Evolutionary conservation across 2,888 invertebrate genomes (phyloP), one percentile per base, ranked within the genome.

Genomic region (Litoditis marina): DNA sequence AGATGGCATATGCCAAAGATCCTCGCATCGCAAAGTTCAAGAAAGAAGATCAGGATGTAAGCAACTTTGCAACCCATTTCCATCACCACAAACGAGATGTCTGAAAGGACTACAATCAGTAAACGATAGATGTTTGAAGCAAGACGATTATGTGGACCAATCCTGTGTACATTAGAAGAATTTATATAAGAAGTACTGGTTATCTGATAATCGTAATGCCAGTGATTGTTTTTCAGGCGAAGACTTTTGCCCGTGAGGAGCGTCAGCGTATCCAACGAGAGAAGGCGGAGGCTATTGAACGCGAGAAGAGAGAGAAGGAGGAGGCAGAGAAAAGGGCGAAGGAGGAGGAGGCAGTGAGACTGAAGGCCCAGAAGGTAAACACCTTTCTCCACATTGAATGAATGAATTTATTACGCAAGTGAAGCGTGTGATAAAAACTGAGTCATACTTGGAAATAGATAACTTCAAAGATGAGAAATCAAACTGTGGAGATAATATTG

Each of bases 1-100:
- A 99, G 83, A 87, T 91, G 83, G 93, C 95, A 0, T 96, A 96
- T 84, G 88, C 90, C 72, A 89, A 90, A 83, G 98, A 99, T 86
- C 95, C 95, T 0, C 87, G 98, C 76, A 92, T 99, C 80, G 89
- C 88, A 61, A 89, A 89, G 77, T 94, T 94, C 84, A 94, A 92
- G 81, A 92, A 92, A 77, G 92, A 94, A 60, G 94, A 95, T 73
- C 92, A 91, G 81, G 91, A 93, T 75, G 89, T 88, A 74, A 94
- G 65, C 42, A 32, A 3, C 50, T 47, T 49, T 46, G 25, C 5
- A 8, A 44, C 19, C 3, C 19, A 22, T 22, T 44, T 6, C 39
- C 16, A 13, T 39, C 16, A 13, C 39, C 11, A 39, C 11, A 39
- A 13, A n/a, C 16, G 39, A 39, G 39, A n/a, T n/a, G n/a, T n/a